Base-by-base conservation (phyloP, 2,888 invertebrate genomes). In the Willowsia nigromaculata region DNA sequence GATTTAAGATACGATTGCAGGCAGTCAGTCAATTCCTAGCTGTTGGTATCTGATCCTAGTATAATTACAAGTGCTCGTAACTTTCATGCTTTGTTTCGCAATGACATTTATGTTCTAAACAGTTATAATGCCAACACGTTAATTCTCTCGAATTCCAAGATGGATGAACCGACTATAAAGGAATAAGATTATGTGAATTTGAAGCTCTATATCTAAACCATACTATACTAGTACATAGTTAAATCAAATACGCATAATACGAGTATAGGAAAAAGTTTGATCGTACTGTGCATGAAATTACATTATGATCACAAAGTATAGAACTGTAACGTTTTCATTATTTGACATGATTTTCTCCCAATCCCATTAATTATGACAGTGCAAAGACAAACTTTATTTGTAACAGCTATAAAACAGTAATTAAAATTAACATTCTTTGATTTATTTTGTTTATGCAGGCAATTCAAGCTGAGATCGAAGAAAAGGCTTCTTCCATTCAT, bases 381-480 rank as follows among this genome's bases (percentile, higher is more conserved):
- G 33, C 7, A 68, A 68, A 40, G 71, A 27, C 68, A 37, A 9
- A 27, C 2, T 68, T 68, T 68, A 37, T 18, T 68, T 37, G 37
- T 11, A 30, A 50, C 68, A 50, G n/a, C 40, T n/a, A 37, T 50
- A 90, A 84, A 87, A 37, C 22, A 33, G 33, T 80, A 80, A 87
- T 90, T 88, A 90, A 90, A 87, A 82, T 87, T 71, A 82, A 40
- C 65, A 68, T 53, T n/a, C 25, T 56, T 6, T 4, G 22, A 3
- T 25, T 7, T 18, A 33, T 85, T 37, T 82, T 80, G 18, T 84
- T 76, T 59, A 88, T 86, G 47, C 86, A 92, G 92, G 90, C 84
- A 37, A 78, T 92, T 11, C 92, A 92, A 91, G 68, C 88, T 47
- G 92, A 92, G 84, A 92, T 92, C 40, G 92, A 92, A 89, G 91